These are phyloP conservation scores for Trichopoda pennipes DNA, from an alignment of 2,888 invertebrate species.

Conservation along the genomic window DNA sequence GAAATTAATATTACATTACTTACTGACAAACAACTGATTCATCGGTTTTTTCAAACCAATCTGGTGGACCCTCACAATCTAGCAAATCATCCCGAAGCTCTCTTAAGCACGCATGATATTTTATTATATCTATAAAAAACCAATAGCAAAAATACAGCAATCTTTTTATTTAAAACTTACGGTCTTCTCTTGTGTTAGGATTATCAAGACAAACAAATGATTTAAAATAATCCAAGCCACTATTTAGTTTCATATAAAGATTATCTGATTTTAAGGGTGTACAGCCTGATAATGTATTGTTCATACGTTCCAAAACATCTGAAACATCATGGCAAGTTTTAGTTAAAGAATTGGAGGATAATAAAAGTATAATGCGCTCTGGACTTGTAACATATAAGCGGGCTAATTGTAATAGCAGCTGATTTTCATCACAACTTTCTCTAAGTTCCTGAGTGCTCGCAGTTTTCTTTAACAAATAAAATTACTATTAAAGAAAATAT, in stretches of 20 bases:
- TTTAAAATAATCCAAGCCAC: slow-evolving; percentile 81
- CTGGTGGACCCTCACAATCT: slow-evolving; percentile 82
- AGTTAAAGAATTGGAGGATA: slow-evolving; percentile 79
- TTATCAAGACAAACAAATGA: slow-evolving; percentile 79
- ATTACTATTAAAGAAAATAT: background rate
- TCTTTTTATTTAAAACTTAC: slow-evolving; percentile 27
- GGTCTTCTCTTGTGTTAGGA: slow-evolving; percentile 59
- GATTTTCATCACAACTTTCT: slow-evolving; percentile 79
- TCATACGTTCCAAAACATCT: slow-evolving; percentile 79
- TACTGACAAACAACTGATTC: slow-evolving; percentile 81
- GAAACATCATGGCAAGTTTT: slow-evolving; percentile 73
- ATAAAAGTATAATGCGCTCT: slow-evolving; percentile 82
- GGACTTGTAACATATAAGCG: slow-evolving; percentile 82
- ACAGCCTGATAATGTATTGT: slow-evolving; percentile 80
- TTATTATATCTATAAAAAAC: slow-evolving; percentile 74
- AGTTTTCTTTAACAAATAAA: slow-evolving; percentile 2
- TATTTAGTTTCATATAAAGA: slow-evolving; percentile 81
- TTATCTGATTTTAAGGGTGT: slow-evolving; percentile 78
- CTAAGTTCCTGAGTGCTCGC: slow-evolving; percentile 31
- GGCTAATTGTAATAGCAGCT: slow-evolving; percentile 81
- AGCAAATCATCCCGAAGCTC: slow-evolving; percentile 82
- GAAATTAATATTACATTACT: slow-evolving; percentile 37
- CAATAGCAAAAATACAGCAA: background rate
- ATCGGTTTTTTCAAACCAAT: slow-evolving; percentile 82
- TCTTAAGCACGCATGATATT: slow-evolving; percentile 79